Evolutionary conservation across 2,113 vertebrate species (phyloP).

Genomic region (Ailuropoda melanoleuca): DNA sequence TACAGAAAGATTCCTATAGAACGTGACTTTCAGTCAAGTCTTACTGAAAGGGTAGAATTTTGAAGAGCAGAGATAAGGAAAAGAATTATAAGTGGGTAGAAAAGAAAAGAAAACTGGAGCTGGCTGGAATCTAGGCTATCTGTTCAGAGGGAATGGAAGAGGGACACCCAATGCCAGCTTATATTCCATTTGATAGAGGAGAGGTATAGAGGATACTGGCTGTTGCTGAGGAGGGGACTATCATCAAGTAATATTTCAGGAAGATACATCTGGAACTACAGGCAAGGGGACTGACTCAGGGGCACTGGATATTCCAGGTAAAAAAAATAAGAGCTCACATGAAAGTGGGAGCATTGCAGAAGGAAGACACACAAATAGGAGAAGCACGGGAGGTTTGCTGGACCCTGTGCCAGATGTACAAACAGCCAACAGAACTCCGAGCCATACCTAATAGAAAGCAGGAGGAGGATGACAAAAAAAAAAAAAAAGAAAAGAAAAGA

Average conservation of each 20-base stretch:
- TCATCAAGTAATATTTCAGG: not conserved
- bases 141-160: not conserved
- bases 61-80: not conserved
- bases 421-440: not conserved
- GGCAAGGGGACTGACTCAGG: not conserved
- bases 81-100: not conserved
- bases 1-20: not conserved
- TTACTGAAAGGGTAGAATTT: conserved; percentile 1
- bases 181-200: not conserved
- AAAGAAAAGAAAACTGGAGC: not conserved
- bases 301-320: not conserved
- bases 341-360: not conserved
- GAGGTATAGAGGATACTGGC: not conserved
- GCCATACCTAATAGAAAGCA: not conserved
- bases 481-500: not conserved
- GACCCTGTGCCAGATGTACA: not conserved
- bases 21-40: not conserved
- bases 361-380: not conserved
- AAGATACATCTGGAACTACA: not conserved
- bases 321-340: not conserved
- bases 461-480: not conserved
- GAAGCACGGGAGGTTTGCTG: not conserved
- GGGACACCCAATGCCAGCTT: not conserved
- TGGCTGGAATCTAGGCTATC: not conserved
- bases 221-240: not conserved